Conservation (phyloP, 2,113 vertebrate species). For the Deroptyus accipitrinus region DNA sequence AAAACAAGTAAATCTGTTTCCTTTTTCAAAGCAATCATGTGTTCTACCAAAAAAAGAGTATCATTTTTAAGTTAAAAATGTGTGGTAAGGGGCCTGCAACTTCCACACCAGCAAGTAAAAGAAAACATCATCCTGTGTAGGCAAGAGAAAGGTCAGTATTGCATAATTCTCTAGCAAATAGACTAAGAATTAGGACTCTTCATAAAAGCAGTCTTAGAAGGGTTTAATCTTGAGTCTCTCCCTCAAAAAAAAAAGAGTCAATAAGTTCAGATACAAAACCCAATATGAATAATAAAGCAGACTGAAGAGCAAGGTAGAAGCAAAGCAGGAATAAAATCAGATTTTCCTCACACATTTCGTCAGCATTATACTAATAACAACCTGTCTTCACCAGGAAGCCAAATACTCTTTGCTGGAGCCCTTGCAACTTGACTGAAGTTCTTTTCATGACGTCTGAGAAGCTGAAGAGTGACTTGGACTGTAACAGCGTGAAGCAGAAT, state of each 20-base stretch:
- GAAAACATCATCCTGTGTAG: not conserved
- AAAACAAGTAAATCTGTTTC: not conserved
- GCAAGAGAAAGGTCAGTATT: not conserved
- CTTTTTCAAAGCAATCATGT: not conserved
- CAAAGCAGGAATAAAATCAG: not conserved
- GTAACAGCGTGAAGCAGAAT: rapidly evolving
- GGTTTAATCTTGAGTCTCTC: not conserved
- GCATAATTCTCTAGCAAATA: not conserved
- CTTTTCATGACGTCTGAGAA: rapidly evolving
- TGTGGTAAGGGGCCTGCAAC: too few species aligned
- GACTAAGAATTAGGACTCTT: not conserved
- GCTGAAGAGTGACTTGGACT: not conserved
- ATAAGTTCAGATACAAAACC: not conserved
- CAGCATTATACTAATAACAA: not conserved
- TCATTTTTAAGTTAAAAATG: not conserved
- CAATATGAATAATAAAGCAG: not conserved
- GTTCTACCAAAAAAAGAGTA: not conserved
- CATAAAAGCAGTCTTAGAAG: not conserved
- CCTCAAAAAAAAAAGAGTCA: not conserved
- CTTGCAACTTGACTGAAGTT: rapidly evolving
- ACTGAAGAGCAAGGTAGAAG: not conserved
- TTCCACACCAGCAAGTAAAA: not conserved
- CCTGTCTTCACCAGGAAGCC: not conserved
- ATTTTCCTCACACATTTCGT: not conserved
- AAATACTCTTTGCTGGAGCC: not conserved